phyloP scores from a whole-genome alignment of 53 echinoderm and acorn worm species.

The Zoroaster sp. region DNA sequence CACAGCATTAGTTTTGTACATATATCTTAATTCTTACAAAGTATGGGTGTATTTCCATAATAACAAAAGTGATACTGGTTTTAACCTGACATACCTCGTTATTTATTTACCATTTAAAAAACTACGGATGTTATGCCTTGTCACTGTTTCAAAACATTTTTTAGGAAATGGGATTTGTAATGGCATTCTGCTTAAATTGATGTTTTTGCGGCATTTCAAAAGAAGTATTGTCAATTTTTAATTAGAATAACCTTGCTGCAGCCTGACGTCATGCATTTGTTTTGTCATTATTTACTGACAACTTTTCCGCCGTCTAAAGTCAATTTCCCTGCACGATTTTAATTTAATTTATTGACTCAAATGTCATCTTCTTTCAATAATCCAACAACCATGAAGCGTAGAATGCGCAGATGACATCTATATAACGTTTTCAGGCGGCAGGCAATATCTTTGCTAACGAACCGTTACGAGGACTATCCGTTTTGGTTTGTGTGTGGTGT shows the following conservation, averaged over 20 bases:
- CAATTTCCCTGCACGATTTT: slow-evolving; percentile 60
- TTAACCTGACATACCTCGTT: no score
- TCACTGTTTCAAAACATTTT: no score
- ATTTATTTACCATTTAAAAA: no score
- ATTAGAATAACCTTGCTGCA: neutral
- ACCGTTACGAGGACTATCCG: neutral
- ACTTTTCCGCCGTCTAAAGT: slow-evolving; percentile 57
- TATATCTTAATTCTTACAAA: no score
- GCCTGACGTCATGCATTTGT: neutral
- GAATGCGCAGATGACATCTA: slow-evolving; percentile 22
- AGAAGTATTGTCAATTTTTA: neutral
- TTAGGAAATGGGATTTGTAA: no score
- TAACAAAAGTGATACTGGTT: no score
- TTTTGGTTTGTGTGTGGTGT: neutral
- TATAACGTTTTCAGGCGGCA: neutral
- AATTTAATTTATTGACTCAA: slow-evolving; percentile 64
- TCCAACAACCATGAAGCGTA: neutral
- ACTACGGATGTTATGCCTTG: no score
- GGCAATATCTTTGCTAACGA: slow-evolving; percentile 11
- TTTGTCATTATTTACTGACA: slow-evolving; percentile 54
- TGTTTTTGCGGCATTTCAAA: neutral
- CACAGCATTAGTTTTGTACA: no score
- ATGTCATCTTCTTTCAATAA: slow-evolving; percentile 40
- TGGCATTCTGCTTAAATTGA: no score
- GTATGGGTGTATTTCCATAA: no score